Conservation (phyloP, 2,113 vertebrate genomes). For the Xiphophorus maculatus region DNA sequence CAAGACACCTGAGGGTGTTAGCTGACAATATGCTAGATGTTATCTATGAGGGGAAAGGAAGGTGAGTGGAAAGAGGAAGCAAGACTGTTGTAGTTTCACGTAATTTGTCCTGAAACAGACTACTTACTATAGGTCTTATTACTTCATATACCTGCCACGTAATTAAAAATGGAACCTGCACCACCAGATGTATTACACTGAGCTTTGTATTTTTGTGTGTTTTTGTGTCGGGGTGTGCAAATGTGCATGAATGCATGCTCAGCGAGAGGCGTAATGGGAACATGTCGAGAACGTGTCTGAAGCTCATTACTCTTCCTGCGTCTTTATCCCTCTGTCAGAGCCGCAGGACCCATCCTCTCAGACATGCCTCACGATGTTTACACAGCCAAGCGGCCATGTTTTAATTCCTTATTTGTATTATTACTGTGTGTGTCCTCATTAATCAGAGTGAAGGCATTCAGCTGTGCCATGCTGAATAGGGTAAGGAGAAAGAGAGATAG, state of each 20-base stretch:
- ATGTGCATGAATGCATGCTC: conserved; percentile 8
- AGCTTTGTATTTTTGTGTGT: background rate
- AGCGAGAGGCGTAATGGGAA: conserved; percentile 67
- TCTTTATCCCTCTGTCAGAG: conserved; percentile 75
- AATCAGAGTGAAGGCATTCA: conserved; percentile 78
- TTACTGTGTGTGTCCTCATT: conserved; percentile 73
- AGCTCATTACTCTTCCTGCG: conserved; percentile 75
- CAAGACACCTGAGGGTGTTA: conserved; percentile 49
- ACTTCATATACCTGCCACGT: background rate
- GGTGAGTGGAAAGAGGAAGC: conserved; percentile 11
- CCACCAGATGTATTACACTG: conserved; percentile 7
- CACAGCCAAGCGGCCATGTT: conserved; percentile 71
- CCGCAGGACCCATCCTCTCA: conserved; percentile 73
- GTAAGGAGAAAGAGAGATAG: conserved; percentile 14
- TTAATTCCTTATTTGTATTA: conserved; percentile 75
- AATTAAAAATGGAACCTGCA: conserved; percentile 13
- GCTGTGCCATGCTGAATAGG: conserved; percentile 55
- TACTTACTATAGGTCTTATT: background rate
- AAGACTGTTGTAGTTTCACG: conserved; percentile 10
- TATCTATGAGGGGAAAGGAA: conserved; percentile 15
- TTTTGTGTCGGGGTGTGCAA: conserved; percentile 7
- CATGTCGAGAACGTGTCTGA: conserved; percentile 68
- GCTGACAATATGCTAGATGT: conserved; percentile 30
- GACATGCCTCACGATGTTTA: conserved; percentile 73
- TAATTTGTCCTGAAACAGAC: background rate